A percentile compares a stretch with the other conserved stretches of the same genome.
phyloP scores from a whole-genome alignment of 2,888 invertebrate genomes.

The Agrochola macilenta region DNA sequence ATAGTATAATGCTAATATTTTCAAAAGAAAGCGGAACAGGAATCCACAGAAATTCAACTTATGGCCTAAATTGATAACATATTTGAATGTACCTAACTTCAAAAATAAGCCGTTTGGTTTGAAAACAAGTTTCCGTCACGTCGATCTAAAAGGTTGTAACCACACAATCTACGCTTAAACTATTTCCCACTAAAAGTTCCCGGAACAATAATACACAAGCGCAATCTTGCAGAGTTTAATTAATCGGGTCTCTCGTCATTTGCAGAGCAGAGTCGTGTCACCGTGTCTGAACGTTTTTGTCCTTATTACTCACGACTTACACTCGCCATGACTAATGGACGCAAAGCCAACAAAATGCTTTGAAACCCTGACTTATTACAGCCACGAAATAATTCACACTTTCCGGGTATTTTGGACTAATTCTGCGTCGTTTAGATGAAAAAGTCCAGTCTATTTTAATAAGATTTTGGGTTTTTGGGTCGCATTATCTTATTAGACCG shows the following conservation, averaged over 20 bases:
- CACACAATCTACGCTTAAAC: conserved; percentile 21
- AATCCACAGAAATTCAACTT: background rate
- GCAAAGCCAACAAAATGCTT: conserved; percentile 58
- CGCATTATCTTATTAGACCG: conserved; percentile 10
- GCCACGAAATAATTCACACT: conserved; percentile 51
- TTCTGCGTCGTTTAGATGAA: conserved; percentile 38
- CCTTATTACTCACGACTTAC: conserved; percentile 61
- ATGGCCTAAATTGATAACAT: no score
- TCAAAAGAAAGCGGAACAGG: no score
- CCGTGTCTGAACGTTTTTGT: conserved; percentile 55
- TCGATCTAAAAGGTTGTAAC: background rate
- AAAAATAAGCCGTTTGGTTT: background rate
- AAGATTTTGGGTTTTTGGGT: conserved; percentile 1
- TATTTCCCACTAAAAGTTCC: conserved; percentile 20
- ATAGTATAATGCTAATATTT: background rate
- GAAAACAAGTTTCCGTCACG: background rate
- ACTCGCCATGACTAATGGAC: conserved; percentile 59
- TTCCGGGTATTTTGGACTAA: conserved; percentile 38
- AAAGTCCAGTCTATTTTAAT: conserved; percentile 29
- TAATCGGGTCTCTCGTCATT: conserved; percentile 61
- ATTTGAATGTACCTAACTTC: background rate
- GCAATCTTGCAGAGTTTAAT: conserved; percentile 43
- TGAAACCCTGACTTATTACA: conserved; percentile 50
- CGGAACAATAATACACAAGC: conserved; percentile 25
- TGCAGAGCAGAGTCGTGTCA: conserved; percentile 48